Evolutionary conservation across 1,140 invertebrate species (phyloP).

Genomic region (Myzus persicae): DNA sequence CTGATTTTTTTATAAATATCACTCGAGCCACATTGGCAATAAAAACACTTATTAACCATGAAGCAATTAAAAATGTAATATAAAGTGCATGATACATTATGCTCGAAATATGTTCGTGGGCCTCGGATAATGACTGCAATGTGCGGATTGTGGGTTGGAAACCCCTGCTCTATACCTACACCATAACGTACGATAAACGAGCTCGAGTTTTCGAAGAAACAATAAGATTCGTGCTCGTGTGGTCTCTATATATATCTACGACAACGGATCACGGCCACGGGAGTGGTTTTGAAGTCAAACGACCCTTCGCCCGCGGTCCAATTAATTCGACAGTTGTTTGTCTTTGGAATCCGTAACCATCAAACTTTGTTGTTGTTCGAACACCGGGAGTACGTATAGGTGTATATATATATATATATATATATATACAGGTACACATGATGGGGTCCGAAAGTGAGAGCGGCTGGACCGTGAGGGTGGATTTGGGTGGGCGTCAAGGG

Average conservation of each 20-base stretch:
- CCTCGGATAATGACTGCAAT: background rate
- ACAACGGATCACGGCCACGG: background rate
- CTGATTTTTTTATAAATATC: background rate
- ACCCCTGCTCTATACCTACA: background rate
- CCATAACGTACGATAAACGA: background rate
- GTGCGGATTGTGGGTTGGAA: background rate
- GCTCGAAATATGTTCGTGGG: background rate
- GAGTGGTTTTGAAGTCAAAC: conserved; percentile 34
- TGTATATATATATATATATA: conserved; percentile 5
- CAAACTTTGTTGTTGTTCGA: conserved; percentile 54
- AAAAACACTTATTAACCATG: background rate
- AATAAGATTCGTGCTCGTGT: background rate
- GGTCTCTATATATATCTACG: background rate
- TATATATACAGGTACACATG: background rate
- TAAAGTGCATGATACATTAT: background rate
- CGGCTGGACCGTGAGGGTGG: background rate
- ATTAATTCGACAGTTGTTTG: conserved; percentile 56
- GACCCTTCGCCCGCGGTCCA: background rate
- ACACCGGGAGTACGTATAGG: too few relatives aligned
- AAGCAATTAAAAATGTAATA: background rate
- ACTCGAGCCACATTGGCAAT: background rate
- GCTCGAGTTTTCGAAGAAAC: background rate
- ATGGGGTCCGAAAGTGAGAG: background rate
- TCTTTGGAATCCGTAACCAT: conserved; percentile 15
- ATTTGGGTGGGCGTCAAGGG: background rate